Conservation (phyloP, 2,888 invertebrate genomes). For the Habroteleia sp. region DNA sequence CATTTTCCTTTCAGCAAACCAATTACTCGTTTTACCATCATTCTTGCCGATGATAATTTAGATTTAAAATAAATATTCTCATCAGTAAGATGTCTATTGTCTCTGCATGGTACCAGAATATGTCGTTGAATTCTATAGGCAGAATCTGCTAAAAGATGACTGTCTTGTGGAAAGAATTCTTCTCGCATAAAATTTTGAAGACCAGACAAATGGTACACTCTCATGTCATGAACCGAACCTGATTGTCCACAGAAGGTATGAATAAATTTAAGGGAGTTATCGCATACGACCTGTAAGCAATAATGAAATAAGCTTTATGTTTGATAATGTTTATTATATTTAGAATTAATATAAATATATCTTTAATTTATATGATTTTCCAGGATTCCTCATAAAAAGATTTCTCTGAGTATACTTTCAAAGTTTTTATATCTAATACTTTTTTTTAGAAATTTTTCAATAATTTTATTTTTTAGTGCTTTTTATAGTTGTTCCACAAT, state of each 20-base stretch:
- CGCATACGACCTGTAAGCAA: no score
- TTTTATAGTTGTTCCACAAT: no score
- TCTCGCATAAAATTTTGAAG: background rate
- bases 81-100: background rate
- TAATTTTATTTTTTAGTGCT: no score
- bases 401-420: no score
- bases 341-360: no score
- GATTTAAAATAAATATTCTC: background rate
- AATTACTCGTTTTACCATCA: background rate
- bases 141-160: background rate
- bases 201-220: background rate
- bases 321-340: no score
- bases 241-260: background rate
- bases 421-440: no score
- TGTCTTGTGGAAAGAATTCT: background rate
- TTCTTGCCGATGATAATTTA: background rate
- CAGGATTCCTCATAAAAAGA: no score
- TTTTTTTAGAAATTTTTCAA: no score
- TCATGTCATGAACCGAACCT: background rate
- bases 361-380: no score
- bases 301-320: no score
- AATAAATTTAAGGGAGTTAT: background rate
- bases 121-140: background rate
- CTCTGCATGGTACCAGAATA: background rate
- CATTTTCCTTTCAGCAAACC: background rate